Evolutionary conservation across 1,140 invertebrate genomes (phyloP), one percentile per base, ranked within the genome.

Genomic region (Phymastichus coffea): DNA sequence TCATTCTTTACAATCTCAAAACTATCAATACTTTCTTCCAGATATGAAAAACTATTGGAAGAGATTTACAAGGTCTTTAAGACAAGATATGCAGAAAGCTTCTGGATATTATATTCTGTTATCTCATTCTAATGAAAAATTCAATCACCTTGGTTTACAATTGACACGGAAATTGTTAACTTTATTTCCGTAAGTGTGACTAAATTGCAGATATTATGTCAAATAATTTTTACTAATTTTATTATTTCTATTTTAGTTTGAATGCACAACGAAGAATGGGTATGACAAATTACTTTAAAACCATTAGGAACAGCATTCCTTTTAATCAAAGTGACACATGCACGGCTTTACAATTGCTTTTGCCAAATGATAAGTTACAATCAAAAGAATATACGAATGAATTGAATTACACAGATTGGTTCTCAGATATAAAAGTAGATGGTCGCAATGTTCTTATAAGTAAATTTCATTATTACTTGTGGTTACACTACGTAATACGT

Each of bases 311-410:
- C 30, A 62, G 61, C 40, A 38, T 66, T 30, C 9, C 56, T 8
- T 65, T 67, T 38, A 60, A 67, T 55, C 64, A 71, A 63, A 65
- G 44, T 6, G 62, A 67, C 38, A 62, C 51, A 44, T 71, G 67
- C n/a, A 8, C 23, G 7, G 48, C 53, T 9, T 41, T 66, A 30
- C 12, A 44, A 25, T 14, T 14, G 15, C 57, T 64, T n/a, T n/a
- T n/a, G n/a, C n/a, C n/a, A n/a, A n/a, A n/a, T n/a, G n/a, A n/a
- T n/a, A n/a, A n/a, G n/a, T n/a, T n/a, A n/a, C 1, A 62, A 38
- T 19, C 41, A n/a, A n/a, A 20, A 58, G 33, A 54, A 43, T 15
- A 52, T 26, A 43, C 28, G 4, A 51, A 7, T 10, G 8, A 19
- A 20, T 49, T 58, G 26, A 20, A 63, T 38, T 25, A 26, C 23